Evolutionary conservation across 2,888 invertebrate species (phyloP), one percentile per base, ranked within the genome.

Genomic region (Hypercompe scribonia): DNA sequence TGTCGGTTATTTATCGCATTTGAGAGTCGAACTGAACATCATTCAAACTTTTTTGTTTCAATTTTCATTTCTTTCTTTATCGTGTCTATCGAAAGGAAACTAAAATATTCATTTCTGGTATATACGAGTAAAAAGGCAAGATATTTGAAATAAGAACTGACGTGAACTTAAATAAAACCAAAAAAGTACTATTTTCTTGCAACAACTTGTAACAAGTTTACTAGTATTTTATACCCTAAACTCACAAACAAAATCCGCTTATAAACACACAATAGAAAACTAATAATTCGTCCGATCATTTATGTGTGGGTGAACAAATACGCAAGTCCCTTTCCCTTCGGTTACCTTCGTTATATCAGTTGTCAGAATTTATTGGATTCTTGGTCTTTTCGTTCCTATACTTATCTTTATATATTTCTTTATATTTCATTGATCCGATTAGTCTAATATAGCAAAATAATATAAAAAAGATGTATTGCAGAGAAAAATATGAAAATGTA

Each of bases 251-350:
- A 58, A 39, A 71, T 71, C 50, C 28, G 4, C 33, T 13, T 46
- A 66, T 28, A 39, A 11, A 7, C 21, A 50, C 46, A 74, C 74
- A 74, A 74, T 74, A 74, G 46, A 65, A 21, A 28, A 42, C 65
- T 71, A 74, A 74, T 71, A 71, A 71, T 50, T 68, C 50, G 21
- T 31, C 18, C 3, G 34, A 13, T 65, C 54, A 24, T 63, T 46
- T 31, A 61, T 28, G 63, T 58, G 67, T 42, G 28, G 28, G 64
- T 61, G 71, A 61, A 71, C n/a, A 46, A 34, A 68, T 74, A 58
- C 28, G 39, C 42, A 66, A 42, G 54, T 33, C 34, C 28, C 31
- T 33, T 28, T 31, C 21, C 36, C 34, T 50, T 54, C 11, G 18
- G 58, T 50, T 31, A 42, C 42, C 70, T 63, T 71, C 66, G 39